Evolutionary conservation across 2,113 vertebrate species (phyloP).

Genomic region (Arizona elegans): DNA sequence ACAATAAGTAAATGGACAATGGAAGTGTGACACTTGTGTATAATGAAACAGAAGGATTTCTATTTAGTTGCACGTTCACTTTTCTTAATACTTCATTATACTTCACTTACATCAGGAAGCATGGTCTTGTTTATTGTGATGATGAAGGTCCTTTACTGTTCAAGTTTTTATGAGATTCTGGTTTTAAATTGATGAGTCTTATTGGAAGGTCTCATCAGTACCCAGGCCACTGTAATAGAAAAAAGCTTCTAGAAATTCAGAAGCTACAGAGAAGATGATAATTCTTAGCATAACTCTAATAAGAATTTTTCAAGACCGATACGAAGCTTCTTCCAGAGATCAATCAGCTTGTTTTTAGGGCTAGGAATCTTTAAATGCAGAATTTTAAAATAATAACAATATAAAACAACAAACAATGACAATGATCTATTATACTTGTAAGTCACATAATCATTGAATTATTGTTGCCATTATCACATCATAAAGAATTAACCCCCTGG

Average conservation of each 20-base stretch:
- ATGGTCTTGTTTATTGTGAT: neutral
- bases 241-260: neutral
- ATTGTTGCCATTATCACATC: neutral
- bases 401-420: neutral
- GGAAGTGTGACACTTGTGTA: neutral
- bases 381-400: neutral
- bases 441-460: neutral
- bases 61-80: neutral
- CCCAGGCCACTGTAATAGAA: neutral
- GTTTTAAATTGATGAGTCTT: neutral
- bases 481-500: neutral
- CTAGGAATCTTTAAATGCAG: neutral
- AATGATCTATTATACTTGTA: neutral
- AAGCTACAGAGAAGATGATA: neutral
- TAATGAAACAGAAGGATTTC: neutral
- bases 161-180: neutral
- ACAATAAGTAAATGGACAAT: neutral
- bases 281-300: neutral
- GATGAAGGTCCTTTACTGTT: neutral
- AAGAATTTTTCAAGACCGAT: neutral
- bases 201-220: neutral
- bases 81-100: neutral
- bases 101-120: neutral
- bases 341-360: neutral
- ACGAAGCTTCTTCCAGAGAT: neutral